phyloP scores from a whole-genome alignment of 2,797 vertebrate species.

The Tenualosa thibaudeaui region DNA sequence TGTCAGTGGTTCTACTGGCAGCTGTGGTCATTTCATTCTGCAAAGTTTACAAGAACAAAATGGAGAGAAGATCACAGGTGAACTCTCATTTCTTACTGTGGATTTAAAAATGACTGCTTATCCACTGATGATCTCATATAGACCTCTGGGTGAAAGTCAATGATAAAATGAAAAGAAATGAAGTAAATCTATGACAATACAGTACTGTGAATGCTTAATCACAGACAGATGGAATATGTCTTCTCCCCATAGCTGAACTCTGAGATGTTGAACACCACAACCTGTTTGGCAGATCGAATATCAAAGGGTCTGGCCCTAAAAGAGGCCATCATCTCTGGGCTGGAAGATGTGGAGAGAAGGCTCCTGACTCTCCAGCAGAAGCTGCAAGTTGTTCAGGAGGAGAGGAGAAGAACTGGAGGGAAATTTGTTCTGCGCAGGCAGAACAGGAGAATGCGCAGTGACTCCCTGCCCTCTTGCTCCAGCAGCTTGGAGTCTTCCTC shows the following conservation, averaged over 20 bases:
- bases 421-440: background rate
- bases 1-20: background rate
- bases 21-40: background rate
- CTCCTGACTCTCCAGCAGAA: constrained; percentile 24
- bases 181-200: background rate
- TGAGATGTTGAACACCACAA: constrained; percentile 18
- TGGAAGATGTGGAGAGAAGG: constrained; percentile 27
- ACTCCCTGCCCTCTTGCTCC: background rate
- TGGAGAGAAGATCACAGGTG: constrained; percentile 8
- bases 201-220: background rate
- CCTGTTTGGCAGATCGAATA: background rate
- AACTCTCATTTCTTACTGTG: background rate
- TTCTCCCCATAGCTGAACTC: background rate
- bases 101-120: no score
- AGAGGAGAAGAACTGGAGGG: background rate
- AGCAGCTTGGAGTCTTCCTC: background rate
- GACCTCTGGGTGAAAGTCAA: background rate
- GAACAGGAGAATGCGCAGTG: background rate
- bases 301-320: constrained; percentile 21
- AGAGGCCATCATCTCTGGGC: constrained; percentile 3
- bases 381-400: background rate
- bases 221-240: background rate
- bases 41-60: constrained; percentile 9
- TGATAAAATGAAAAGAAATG: background rate
- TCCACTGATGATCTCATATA: no score